Evolutionary conservation across 2,113 vertebrate genomes (phyloP).

Genomic region (Gallinago media): DNA sequence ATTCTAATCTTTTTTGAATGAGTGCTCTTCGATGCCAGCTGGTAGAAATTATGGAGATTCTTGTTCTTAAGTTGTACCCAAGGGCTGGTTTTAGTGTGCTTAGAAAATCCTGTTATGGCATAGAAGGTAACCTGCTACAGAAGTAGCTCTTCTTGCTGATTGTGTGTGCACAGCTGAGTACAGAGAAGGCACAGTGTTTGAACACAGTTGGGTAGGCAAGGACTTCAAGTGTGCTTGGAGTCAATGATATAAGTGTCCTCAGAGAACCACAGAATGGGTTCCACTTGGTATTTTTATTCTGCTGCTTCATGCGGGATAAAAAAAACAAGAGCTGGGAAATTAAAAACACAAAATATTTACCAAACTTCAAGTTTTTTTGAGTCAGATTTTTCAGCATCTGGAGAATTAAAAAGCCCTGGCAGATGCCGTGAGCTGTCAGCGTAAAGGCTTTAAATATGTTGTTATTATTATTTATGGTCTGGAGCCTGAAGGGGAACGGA

Average conservation of each 20-base stretch:
- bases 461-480: slow-evolving; percentile 57
- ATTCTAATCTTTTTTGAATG: not conserved
- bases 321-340: not conserved
- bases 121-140: not conserved
- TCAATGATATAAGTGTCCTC: not conserved
- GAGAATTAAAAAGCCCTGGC: slow-evolving; percentile 20
- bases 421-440: not conserved
- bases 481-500: not conserved
- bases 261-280: not conserved
- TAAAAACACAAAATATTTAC: slow-evolving; percentile 31
- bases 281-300: not conserved
- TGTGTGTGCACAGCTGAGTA: not conserved
- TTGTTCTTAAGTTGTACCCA: not conserved
- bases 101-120: not conserved
- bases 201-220: not conserved
- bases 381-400: slow-evolving; percentile 49
- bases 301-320: not conserved
- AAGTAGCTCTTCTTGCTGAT: not conserved
- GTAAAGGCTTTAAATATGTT: not conserved
- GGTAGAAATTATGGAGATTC: not conserved
- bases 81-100: not conserved
- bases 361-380: not conserved
- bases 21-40: not conserved
- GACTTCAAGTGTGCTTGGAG: not conserved
- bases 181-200: not conserved